Base-by-base conservation (phyloP, 2,113 vertebrate species). In the Garra rufa region DNA sequence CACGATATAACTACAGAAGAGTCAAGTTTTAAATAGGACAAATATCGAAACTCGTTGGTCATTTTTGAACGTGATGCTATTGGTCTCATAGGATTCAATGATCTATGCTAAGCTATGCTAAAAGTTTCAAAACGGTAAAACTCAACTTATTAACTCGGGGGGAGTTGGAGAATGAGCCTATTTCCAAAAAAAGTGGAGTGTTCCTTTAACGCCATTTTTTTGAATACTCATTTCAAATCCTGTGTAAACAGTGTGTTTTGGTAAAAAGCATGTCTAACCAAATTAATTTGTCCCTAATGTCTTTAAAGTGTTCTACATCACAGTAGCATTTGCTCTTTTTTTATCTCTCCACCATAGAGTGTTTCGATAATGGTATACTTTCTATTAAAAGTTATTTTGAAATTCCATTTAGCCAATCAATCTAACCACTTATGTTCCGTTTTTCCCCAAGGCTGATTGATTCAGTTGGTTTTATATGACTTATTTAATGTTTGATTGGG, bases 401-500 rank as follows among this genome's bases (percentile, higher is more conserved):
- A 88, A 88, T 86, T 86, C 71, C 70, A 24, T 78, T 84, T 73
- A 83, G 26, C 78, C 87, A 76, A 87, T 88, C 80, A 88, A 85
- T 86, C 75, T 30, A 9, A 76, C 38, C 77, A 34, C 84, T 84
- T 69, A 73, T 76, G 83, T 73, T 48, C 5, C 19, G 52, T 76
- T 52, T 70, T 73, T 69, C 83, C 85, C 50, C 10, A 69, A 78
- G 83, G 74, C 70, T 87, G 79, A 84, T 82, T 88, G 87, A 86
- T 87, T 87, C 59, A 61, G 83, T 80, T 81, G 85, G 81, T 63
- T 83, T 81, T 85, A 73, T 70, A 80, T 70, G 83, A 87, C 79
- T 85, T 82, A 84, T 88, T 88, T 79, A 87, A 88, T 83, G 83
- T 80, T 75, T 81, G 85, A 83, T 88, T 83, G 69, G 80, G 87